Evolutionary conservation across 1,140 invertebrate species (phyloP).

Genomic region (Asobara japonica): DNA sequence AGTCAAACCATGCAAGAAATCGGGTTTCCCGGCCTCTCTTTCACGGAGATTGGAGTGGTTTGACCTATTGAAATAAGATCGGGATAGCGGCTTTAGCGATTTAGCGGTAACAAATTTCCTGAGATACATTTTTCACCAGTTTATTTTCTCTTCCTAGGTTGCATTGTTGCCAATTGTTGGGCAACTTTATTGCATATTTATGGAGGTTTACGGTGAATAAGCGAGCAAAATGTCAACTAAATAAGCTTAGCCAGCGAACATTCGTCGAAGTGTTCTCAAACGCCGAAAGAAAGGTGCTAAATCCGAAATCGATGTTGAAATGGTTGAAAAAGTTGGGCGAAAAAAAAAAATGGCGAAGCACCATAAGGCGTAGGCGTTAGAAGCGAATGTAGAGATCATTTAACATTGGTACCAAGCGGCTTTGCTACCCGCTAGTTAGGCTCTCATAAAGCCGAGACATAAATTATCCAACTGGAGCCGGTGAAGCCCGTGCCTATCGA

Average conservation of each 20-base stretch:
- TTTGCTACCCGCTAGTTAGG: constrained; percentile 41
- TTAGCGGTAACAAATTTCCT: constrained; percentile 29
- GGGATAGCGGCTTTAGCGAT: constrained; percentile 14
- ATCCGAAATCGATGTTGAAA: no score
- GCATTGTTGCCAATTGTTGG: background rate
- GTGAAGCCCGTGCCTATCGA: constrained; percentile 23
- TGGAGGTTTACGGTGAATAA: no score
- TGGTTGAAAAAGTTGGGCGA: constrained; percentile 33
- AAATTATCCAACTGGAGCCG: constrained; percentile 39
- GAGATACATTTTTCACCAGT: background rate
- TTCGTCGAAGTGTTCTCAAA: no score
- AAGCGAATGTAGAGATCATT: constrained; percentile 8
- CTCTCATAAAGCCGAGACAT: constrained; percentile 43
- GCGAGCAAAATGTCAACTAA: no score
- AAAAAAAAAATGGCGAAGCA: constrained; percentile 1
- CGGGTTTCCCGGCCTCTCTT: constrained; percentile 38
- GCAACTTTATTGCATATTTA: no score
- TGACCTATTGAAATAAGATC: constrained; percentile 37
- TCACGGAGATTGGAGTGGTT: constrained; percentile 34
- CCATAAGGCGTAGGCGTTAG: constrained; percentile 33
- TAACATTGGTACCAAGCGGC: constrained; percentile 21
- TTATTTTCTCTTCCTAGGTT: background rate
- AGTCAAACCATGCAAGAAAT: constrained; percentile 53
- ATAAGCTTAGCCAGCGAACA: no score
- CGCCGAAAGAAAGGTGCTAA: no score